Evolutionary conservation across 2,113 vertebrate genomes (phyloP).

Genomic region (Lepus timidus): DNA sequence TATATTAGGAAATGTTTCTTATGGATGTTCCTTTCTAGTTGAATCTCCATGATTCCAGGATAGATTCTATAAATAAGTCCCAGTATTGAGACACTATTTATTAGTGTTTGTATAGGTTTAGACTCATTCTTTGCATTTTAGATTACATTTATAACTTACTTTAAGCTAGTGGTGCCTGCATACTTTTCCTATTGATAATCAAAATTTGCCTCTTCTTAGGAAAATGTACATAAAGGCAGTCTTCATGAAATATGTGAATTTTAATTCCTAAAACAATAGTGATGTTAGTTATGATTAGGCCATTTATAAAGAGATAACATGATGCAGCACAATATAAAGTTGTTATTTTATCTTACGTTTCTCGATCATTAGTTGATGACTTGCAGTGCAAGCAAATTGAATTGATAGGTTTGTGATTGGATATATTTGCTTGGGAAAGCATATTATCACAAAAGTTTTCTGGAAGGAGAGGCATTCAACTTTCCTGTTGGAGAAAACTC

Average conservation of each 20-base stretch:
- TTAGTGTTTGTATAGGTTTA: slow-evolving; percentile 6
- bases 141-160: slow-evolving; percentile 5
- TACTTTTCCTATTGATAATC: not conserved
- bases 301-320: not conserved
- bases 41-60: not conserved
- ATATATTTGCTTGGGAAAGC: not conserved
- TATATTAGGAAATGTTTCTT: not conserved
- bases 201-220: not conserved
- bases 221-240: not conserved
- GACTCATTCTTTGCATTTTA: not conserved
- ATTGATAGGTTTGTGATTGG: not conserved
- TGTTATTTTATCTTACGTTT: not conserved
- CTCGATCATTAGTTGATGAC: not conserved
- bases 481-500: not conserved
- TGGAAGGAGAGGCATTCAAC: not conserved
- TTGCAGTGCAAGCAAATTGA: not conserved
- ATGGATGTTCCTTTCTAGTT: not conserved
- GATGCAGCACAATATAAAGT: not conserved
- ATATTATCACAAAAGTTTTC: not conserved
- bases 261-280: not conserved
- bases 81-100: not conserved
- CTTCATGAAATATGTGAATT: not conserved
- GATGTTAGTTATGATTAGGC: not conserved
- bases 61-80: not conserved
- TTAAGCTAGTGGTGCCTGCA: not conserved